Base-by-base conservation (phyloP, 2,888 invertebrate species). In the Cheilosia variabilis region DNA sequence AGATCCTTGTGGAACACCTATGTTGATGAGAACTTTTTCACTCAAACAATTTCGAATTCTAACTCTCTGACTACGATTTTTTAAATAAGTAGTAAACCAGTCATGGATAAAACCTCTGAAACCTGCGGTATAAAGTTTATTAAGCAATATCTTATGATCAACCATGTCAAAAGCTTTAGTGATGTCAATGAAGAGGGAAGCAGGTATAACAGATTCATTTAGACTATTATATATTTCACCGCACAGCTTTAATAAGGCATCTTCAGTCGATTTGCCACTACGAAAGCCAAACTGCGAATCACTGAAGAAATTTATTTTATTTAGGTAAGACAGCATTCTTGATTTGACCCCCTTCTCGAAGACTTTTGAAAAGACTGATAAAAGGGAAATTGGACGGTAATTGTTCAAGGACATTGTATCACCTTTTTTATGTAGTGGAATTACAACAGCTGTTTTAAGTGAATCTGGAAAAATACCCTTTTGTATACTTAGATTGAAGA, bases 381-480 rank as follows among this genome's bases (percentile, higher is more conserved):
- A 15, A 2, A 62, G 62, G 7, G 53, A 66, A 27, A 73, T 65
- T 15, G 60, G 72, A 13, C 60, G 17, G n/a, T 65, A 71, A 37
- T 78, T 60, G 19, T 27, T 50, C 10, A 50, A 7, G 15, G 17
- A 53, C 13, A 22, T 50, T 13, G 47, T 47, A 17, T 45, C 60
- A 17, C 52, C 73, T 65, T 66, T 80, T 68, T 73, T 78, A 31
- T 55, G 55, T 17, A 66, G 24, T 27, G 66, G 66, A 31, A 76
- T 76, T 6, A 66, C 50, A n/a, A 60, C 45, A 37, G 65, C 63
- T 58, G 47, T 50, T 24, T 75, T 75, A 0, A 65, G 45, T 22
- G 34, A 63, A 4, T 55, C 52, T 6, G 62, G 55, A 17, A 63
- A 73, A 34, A 55, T 43, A 22, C 47, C 55, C 5, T 27, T 52